A percentile compares a stretch with the other conserved stretches of the same genome.
Conservation (phyloP, 2,888 invertebrate genomes). For the Brenthis daphne region DNA sequence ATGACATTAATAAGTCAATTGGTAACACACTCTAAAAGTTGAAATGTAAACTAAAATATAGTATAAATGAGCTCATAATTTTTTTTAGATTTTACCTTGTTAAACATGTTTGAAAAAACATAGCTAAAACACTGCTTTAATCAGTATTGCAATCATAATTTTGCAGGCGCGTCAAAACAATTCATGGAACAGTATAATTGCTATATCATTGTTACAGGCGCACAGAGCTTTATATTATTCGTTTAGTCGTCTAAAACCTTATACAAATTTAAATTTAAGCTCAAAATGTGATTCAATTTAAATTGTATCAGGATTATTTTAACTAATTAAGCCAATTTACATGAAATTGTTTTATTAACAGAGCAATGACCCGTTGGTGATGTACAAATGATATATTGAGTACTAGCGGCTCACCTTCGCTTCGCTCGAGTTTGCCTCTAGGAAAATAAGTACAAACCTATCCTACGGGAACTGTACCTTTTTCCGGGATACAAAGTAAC, state of each 20-base stretch:
- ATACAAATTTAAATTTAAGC: background rate
- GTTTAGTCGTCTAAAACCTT: background rate
- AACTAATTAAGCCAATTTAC: conserved; percentile 15
- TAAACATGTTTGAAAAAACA: background rate
- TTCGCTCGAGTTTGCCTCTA: too few species aligned
- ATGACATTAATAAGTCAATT: too few species aligned
- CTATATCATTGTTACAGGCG: conserved; percentile 16
- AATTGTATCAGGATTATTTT: conserved; percentile 13
- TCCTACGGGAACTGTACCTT: too few species aligned
- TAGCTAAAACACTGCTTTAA: background rate
- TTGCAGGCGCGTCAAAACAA: conserved; percentile 4
- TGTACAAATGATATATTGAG: too few species aligned
- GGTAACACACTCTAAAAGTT: too few species aligned
- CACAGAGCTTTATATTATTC: background rate
- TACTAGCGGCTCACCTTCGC: too few species aligned
- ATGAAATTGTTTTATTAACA: conserved; percentile 16
- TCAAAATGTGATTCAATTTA: conserved; percentile 2
- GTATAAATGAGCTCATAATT: too few species aligned
- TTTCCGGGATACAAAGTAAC: too few species aligned
- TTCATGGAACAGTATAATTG: conserved; percentile 3
- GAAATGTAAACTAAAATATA: too few species aligned
- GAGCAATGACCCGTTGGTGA: conserved; percentile 20
- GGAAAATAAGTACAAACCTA: too few species aligned
- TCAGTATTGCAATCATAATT: conserved; percentile 10
- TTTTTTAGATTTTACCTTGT: too few species aligned